A percentile compares a stretch with the other conserved stretches of the same genome.
Conservation (phyloP, 2,888 invertebrate genomes). For the Bombylius major region DNA sequence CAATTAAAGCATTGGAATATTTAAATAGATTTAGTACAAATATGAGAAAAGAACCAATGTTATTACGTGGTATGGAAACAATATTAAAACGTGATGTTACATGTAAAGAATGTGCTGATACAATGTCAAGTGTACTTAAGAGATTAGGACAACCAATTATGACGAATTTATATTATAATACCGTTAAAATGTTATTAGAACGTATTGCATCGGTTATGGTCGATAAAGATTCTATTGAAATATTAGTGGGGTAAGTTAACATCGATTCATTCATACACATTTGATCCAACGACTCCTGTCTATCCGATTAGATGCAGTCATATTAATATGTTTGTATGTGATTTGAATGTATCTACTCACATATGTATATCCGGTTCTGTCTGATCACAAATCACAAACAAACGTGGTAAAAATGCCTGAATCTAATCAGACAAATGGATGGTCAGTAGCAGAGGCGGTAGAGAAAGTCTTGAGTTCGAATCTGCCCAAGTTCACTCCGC, state of each 20-base stretch:
- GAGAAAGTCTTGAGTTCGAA: too few relatives aligned
- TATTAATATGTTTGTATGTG: too few relatives aligned
- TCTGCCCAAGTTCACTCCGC: too few relatives aligned
- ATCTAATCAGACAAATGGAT: too few relatives aligned
- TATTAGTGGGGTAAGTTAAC: constrained; percentile 44
- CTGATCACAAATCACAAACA: too few relatives aligned
- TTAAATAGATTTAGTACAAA: constrained; percentile 69
- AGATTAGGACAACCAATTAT: constrained; percentile 89
- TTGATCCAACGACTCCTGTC: neutral
- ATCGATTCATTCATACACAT: neutral
- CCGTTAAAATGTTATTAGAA: constrained; percentile 88
- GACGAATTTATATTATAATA: constrained; percentile 91
- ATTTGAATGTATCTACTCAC: too few relatives aligned
- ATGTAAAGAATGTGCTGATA: constrained; percentile 88
- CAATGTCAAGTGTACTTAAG: constrained; percentile 69
- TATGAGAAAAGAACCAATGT: constrained; percentile 55
- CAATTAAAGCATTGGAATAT: constrained; percentile 81
- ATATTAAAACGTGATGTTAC: constrained; percentile 82
- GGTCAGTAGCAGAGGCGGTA: too few relatives aligned
- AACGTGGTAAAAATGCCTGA: too few relatives aligned
- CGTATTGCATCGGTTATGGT: constrained; percentile 94
- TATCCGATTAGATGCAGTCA: too few relatives aligned
- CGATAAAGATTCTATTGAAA: constrained; percentile 74
- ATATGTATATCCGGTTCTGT: too few relatives aligned
- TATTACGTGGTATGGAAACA: constrained; percentile 72